phyloP scores from a whole-genome alignment of 1,140 invertebrate species.

The Antheraea mylitta region DNA sequence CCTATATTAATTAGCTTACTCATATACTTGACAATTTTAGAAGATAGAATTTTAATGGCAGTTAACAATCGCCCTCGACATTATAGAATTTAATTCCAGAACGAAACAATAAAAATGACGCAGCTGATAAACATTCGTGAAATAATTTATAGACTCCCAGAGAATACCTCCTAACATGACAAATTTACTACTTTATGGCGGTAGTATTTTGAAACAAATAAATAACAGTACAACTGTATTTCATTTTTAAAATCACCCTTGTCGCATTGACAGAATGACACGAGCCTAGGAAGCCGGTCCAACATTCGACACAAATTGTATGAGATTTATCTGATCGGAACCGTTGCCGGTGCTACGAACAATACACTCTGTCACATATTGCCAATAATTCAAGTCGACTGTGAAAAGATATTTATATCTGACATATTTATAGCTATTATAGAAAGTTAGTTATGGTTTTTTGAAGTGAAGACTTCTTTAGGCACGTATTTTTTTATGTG shows the following conservation, averaged over 20 bases:
- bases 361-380: background rate
- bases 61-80: no score
- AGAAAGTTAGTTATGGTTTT: background rate
- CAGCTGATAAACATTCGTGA: no score
- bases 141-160: no score
- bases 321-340: slow-evolving; percentile 16
- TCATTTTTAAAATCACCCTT: background rate
- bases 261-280: background rate
- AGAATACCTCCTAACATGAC: no score
- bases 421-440: background rate
- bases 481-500: no score
- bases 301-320: slow-evolving; percentile 12
- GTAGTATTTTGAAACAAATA: no score
- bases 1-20: no score
- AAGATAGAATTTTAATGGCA: no score
- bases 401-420: slow-evolving; percentile 1
- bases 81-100: no score
- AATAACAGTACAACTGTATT: background rate
- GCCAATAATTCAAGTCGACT: background rate
- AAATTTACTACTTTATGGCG: no score
- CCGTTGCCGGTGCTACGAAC: slow-evolving; percentile 7
- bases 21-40: no score
- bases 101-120: no score
- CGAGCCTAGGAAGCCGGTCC: background rate
- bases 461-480: background rate